phyloP scores from a whole-genome alignment of 1,140 invertebrate genomes.

The Hydropsyche tenuis region DNA sequence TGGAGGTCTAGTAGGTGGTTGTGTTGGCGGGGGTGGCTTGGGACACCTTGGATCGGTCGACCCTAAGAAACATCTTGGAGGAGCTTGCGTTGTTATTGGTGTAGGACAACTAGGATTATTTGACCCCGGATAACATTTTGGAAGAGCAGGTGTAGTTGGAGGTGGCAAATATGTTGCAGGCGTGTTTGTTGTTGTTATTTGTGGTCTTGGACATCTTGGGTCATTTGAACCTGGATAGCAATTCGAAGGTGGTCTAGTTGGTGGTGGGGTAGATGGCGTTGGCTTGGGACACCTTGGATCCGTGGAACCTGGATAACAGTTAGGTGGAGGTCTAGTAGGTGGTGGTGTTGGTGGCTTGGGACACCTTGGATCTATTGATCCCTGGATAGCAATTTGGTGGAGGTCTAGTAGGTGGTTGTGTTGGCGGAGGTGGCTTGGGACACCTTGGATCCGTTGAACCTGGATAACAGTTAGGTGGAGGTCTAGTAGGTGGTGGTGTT shows the following conservation, averaged over 20 bases:
- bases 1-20: slow-evolving; percentile 50
- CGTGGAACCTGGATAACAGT: slow-evolving; percentile 48
- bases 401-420: slow-evolving; percentile 35
- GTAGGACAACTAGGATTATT: slow-evolving; percentile 54
- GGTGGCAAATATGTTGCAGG: slow-evolving; percentile 53
- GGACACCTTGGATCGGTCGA: slow-evolving; percentile 55
- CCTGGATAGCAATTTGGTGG: slow-evolving; percentile 54
- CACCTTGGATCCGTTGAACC: slow-evolving; percentile 57
- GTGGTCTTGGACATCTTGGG: slow-evolving; percentile 51
- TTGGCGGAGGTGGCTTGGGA: slow-evolving; percentile 44
- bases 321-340: slow-evolving; percentile 43
- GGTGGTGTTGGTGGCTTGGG: slow-evolving; percentile 42
- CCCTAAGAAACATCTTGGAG: slow-evolving; percentile 54
- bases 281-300: slow-evolving; percentile 53
- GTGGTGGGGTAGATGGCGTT: slow-evolving; percentile 48
- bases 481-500: too few species aligned
- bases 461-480: slow-evolving; percentile 62
- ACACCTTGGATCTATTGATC: slow-evolving; percentile 51
- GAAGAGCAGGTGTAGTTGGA: slow-evolving; percentile 49
- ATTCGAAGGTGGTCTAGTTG: slow-evolving; percentile 48
- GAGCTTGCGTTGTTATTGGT: slow-evolving; percentile 34
- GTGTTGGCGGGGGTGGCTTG: slow-evolving; percentile 50
- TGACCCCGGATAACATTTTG: slow-evolving; percentile 53
- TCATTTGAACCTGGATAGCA: slow-evolving; percentile 54
- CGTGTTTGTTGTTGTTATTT: slow-evolving; percentile 31